Evolutionary conservation across 2,888 invertebrate genomes (phyloP).

Genomic region (Onthophagus sagittarius): DNA sequence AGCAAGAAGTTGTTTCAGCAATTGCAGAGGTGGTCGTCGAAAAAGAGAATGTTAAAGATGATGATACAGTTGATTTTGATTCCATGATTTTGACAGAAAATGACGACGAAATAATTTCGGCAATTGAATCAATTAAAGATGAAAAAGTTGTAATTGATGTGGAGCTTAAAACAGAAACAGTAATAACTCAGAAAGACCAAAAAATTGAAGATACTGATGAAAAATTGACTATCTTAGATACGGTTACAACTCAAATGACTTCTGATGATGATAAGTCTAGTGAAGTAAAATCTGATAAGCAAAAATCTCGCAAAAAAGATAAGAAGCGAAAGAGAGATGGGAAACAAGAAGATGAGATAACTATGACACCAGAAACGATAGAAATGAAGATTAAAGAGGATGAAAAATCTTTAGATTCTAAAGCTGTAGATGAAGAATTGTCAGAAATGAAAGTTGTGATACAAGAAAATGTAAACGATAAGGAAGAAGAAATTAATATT

Average conservation of each 20-base stretch:
- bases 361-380: not conserved
- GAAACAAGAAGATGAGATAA: no score
- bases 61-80: not conserved
- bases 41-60: not conserved
- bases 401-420: not conserved
- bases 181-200: not conserved
- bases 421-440: not conserved
- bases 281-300: not conserved
- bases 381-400: not conserved
- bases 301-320: not conserved
- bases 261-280: not conserved
- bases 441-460: not conserved
- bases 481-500: not conserved
- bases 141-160: not conserved
- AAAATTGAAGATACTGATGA: not conserved
- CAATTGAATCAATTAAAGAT: not conserved
- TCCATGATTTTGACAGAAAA: not conserved
- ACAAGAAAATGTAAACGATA: not conserved
- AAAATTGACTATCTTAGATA: not conserved
- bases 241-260: not conserved
- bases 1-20: not conserved
- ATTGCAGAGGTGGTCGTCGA: not conserved
- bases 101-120: not conserved
- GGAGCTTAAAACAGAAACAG: not conserved
- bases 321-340: conserved; percentile 4